phyloP scores from a whole-genome alignment of 1,140 invertebrate genomes.

The Tetramorium parvispinum region DNA sequence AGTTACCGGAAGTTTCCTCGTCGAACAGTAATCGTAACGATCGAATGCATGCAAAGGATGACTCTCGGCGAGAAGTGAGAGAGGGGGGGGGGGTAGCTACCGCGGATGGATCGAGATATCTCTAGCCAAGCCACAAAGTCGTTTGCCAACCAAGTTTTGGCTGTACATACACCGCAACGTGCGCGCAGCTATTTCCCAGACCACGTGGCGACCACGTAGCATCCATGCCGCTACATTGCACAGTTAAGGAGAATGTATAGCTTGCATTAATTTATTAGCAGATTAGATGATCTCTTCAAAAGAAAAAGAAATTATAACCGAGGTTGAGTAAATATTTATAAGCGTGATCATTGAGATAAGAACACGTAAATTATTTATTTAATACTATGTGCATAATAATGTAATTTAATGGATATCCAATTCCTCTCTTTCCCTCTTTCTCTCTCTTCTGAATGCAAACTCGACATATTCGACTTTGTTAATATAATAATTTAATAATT shows the following conservation, averaged over 20 bases:
- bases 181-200: slow-evolving; percentile 40
- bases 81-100: not conserved
- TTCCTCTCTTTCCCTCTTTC: not conserved
- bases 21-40: slow-evolving; percentile 67
- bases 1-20: slow-evolving; percentile 64
- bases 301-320: not conserved
- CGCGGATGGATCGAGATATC: slow-evolving; percentile 53
- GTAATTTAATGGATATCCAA: not conserved
- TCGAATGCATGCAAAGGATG: slow-evolving; percentile 47
- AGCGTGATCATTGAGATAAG: not conserved
- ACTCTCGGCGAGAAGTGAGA: not conserved
- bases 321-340: not conserved
- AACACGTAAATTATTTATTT: not conserved
- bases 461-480: not conserved
- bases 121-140: slow-evolving; percentile 67
- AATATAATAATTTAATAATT: slow-evolving; percentile 2
- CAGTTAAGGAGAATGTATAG: not conserved
- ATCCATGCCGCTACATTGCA: slow-evolving; percentile 44
- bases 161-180: slow-evolving; percentile 46
- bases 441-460: not conserved
- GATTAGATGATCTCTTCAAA: not conserved
- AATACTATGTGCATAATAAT: not conserved
- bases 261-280: slow-evolving; percentile 70
- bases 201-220: slow-evolving; percentile 42
- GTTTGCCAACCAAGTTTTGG: slow-evolving; percentile 73